Base-by-base conservation (phyloP, 2,888 invertebrate species). In the Merodon equestris region DNA sequence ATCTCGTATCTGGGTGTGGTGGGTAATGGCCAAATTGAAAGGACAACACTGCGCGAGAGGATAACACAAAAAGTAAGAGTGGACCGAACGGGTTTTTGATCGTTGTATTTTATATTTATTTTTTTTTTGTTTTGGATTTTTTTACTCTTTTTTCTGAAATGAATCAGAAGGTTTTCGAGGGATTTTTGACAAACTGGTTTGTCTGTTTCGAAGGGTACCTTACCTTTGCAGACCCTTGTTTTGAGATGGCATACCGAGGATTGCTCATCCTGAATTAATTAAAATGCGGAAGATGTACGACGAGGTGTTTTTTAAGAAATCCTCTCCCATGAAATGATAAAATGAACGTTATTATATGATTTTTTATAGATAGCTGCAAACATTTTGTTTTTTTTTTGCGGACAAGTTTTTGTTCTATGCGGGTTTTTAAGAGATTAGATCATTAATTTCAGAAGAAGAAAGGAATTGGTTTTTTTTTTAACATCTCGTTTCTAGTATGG, bases 221-320 rank as follows among this genome's bases (percentile, higher is more conserved):
- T 47, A 13, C 34, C 9, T n/a, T n/a, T n/a, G n/a, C n/a, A n/a
- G 19, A 10, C 63, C 50, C 72, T 66, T 67, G 66, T 54, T 61
- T 76, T 66, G 66, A 56, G 17, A 66, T 66, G 13, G 47, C 66
- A 57, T 72, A 40, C 40, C 60, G 36, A 40, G 67, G 57, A n/a
- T 57, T 40, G 61, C 72, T 76, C 60, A 66, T 72, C 56, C 50
- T 40, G 66, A 67, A 77, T 76, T 72, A 72, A 72, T 67, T 72
- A 61, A 73, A 73, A 77, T 77, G 42, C 72, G 72, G 72, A 77
- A 73, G 72, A 54, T 48, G 36, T 15, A 40, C 53, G 15, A 12
- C 5, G 34, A 17, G 42, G 48, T 61, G 44, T 68, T 42, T 42
- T 51, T 9, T 13, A 38, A 36, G 56, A 51, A 66, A 36, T 19